Evolutionary conservation across 2,797 vertebrate genomes (phyloP).

Genomic region (Gadopsis marmoratus): DNA sequence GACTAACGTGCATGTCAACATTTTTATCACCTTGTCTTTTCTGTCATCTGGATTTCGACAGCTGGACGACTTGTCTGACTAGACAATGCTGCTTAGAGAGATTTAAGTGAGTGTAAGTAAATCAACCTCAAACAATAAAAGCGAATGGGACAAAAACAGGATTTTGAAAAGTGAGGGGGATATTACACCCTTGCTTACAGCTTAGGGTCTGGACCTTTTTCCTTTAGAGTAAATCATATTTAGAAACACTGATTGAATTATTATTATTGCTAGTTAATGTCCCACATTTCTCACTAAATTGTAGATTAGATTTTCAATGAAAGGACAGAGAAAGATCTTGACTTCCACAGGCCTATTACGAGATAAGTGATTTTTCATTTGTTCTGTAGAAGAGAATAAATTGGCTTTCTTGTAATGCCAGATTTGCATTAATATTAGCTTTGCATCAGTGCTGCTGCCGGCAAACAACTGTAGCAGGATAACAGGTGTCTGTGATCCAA

Average conservation of each 20-base stretch:
- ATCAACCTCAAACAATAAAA: not conserved
- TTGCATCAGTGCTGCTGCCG: conserved; percentile 26
- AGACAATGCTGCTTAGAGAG: not conserved
- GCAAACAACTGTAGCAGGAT: conserved; percentile 19
- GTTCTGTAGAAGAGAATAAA: not conserved
- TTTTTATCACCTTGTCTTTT: not conserved
- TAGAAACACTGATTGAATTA: too few species aligned
- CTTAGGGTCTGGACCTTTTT: not conserved
- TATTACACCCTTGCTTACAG: not conserved
- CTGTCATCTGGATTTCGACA: not conserved
- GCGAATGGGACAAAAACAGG: too few species aligned
- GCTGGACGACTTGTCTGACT: not conserved
- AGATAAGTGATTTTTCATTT: not conserved
- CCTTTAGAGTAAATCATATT: too few species aligned
- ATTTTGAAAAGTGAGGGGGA: not conserved
- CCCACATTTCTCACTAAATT: not conserved
- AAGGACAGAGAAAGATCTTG: not conserved
- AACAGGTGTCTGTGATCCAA: conserved; percentile 20
- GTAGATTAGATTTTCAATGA: not conserved
- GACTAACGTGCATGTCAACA: not conserved
- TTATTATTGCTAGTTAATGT: too few species aligned
- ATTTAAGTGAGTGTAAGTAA: not conserved
- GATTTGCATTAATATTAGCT: conserved; percentile 24
- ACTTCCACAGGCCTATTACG: not conserved
- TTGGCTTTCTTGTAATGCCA: not conserved